Evolutionary conservation across 1,140 invertebrate species (phyloP).

Genomic region (Conus ventricosus): DNA sequence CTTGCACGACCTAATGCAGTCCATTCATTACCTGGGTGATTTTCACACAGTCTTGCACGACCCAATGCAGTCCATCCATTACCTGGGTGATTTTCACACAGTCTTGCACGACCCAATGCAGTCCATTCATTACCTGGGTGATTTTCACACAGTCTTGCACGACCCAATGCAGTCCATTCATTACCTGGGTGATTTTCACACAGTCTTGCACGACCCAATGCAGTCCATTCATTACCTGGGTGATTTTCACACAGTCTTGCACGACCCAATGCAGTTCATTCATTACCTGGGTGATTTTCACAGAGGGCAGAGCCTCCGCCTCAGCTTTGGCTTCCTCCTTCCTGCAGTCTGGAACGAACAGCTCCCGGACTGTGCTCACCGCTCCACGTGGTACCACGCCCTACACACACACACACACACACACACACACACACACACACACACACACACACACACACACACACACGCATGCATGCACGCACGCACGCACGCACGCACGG

Average conservation of each 20-base stretch:
- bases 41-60: conserved; percentile 80
- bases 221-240: conserved; percentile 61
- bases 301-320: conserved; percentile 80
- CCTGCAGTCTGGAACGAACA: conserved; percentile 86
- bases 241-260: conserved; percentile 78
- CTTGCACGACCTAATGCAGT: no score
- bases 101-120: no score
- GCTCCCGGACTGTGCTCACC: conserved; percentile 82
- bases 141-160: conserved; percentile 86
- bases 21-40: conserved; percentile 78
- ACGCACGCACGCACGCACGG: background rate
- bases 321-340: conserved; percentile 81
- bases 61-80: background rate
- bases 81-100: conserved; percentile 83
- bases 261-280: no score
- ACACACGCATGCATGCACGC: conserved; percentile 17
- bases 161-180: no score
- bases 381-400: conserved; percentile 76
- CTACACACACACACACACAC: conserved; percentile 53
- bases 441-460: background rate
- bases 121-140: conserved; percentile 69
- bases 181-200: conserved; percentile 82
- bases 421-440: conserved; percentile 35
- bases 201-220: no score
- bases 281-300: conserved; percentile 82